Conservation (phyloP, 2,797 vertebrate genomes). For the Leptoclinus maculatus region DNA sequence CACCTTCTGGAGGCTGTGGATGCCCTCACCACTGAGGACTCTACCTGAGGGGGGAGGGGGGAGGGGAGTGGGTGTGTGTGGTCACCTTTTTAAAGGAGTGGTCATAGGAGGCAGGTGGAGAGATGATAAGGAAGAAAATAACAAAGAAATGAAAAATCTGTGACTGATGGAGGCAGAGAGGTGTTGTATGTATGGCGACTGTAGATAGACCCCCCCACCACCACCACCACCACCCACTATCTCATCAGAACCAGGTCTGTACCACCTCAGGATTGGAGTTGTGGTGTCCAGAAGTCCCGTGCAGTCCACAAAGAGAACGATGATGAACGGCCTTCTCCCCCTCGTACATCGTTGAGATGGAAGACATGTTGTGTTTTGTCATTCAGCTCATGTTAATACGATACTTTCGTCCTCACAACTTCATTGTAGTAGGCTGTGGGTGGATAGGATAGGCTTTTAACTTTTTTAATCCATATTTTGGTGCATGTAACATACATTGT, state of each 20-base stretch:
- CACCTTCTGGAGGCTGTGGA: conserved; percentile 94
- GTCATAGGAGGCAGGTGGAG: neutral
- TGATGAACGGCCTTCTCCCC: neutral
- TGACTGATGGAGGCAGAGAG: neutral
- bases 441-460: conserved; percentile 54
- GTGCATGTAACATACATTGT: conserved; percentile 52
- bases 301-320: neutral
- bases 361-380: conserved; percentile 13
- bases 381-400: conserved; percentile 38
- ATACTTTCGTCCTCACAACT: conserved; percentile 9
- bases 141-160: neutral
- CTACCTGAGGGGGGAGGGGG: conserved; percentile 32
- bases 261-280: neutral
- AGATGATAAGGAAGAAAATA: neutral
- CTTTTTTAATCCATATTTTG: conserved; percentile 48
- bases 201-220: neutral
- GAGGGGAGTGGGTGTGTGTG: neutral
- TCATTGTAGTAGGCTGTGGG: conserved; percentile 2
- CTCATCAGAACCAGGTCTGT: neutral
- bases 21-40: conserved; percentile 80
- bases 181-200: neutral
- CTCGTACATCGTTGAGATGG: neutral
- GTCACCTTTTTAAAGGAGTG: neutral
- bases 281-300: neutral
- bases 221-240: neutral